Conservation (phyloP, 1,140 invertebrate genomes). For the Centruroides vittatus region DNA sequence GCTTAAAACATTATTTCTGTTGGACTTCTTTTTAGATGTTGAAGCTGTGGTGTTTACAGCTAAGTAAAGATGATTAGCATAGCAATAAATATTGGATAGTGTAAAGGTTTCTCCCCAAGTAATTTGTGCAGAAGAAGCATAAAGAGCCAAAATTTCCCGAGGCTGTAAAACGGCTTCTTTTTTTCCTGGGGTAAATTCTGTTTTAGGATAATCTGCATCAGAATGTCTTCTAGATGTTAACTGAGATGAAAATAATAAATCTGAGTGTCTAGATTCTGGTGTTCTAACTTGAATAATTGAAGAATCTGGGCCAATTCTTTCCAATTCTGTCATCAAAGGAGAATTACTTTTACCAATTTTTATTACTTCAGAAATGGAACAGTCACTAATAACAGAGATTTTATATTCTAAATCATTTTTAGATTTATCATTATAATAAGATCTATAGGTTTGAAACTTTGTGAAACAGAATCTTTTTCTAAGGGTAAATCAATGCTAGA, state of each 20-base stretch:
- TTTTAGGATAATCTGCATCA: constrained; percentile 1
- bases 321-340: constrained; percentile 18
- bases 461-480: neutral
- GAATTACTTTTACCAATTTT: constrained; percentile 17
- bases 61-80: constrained; percentile 42
- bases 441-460: neutral
- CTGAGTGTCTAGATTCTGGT: neutral
- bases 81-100: constrained; percentile 38
- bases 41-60: constrained; percentile 48
- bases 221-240: constrained; percentile 1
- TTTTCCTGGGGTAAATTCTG: constrained; percentile 9
- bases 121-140: constrained; percentile 40
- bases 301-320: constrained; percentile 18
- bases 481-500: neutral
- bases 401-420: constrained; percentile 4
- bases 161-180: constrained; percentile 35
- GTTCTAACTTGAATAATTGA: constrained; percentile 19
- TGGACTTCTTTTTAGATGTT: constrained; percentile 24
- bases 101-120: constrained; percentile 39
- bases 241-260: constrained; percentile 6
- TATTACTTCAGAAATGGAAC: constrained; percentile 10
- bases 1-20: constrained; percentile 8
- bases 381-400: constrained; percentile 5
- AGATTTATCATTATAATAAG: neutral
- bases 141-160: constrained; percentile 37